Evolutionary conservation across 1,140 invertebrate species (phyloP), one percentile per base, ranked within the genome.

Genomic region (Drosophila watanabei): DNA sequence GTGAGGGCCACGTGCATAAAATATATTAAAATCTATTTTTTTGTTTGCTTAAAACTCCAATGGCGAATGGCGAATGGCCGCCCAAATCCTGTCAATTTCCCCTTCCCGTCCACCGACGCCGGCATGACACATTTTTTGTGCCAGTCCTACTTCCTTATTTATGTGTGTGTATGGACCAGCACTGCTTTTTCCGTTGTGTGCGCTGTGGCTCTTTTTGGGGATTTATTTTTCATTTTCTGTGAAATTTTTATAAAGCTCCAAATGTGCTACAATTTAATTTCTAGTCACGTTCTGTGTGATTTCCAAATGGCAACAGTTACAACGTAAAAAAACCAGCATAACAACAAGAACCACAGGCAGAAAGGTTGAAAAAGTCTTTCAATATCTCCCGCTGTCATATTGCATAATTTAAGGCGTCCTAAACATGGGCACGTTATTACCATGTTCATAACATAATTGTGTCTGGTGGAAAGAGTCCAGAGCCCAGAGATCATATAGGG

Each of bases 211-310:
- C 56, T 79, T 89, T 82, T 54, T 62, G 61, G 62, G 86, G 79
- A 82, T 90, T 82, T 90, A 77, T 89, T 71, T 90, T 89, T 86
- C 79, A 85, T 89, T 89, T 88, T 83, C 54, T 88, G 81, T 83
- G 62, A 63, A 85, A 82, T 75, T 88, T 85, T 85, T 77, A 72
- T 80, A 80, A 86, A 80, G 86, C 82, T 82, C 54, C 70, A 70
- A 70, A 84, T 89, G 56, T 69, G 58, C 37, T 75, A 66, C 65
- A 82, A 75, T 89, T 89, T 90, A 86, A 89, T 89, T 91, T 89
- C 86, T 90, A 68, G 86, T 89, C 86, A 89, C 86, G 86, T 89
- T 75, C 76, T 75, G 79, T 89, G 75, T 76, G 86, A 89, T 89
- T 90, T 82, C 61, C 75, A 81, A 88, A 80, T 81, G 69, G 80